Base-by-base conservation (phyloP, 2,888 invertebrate species). In the Melanchra persicariae region DNA sequence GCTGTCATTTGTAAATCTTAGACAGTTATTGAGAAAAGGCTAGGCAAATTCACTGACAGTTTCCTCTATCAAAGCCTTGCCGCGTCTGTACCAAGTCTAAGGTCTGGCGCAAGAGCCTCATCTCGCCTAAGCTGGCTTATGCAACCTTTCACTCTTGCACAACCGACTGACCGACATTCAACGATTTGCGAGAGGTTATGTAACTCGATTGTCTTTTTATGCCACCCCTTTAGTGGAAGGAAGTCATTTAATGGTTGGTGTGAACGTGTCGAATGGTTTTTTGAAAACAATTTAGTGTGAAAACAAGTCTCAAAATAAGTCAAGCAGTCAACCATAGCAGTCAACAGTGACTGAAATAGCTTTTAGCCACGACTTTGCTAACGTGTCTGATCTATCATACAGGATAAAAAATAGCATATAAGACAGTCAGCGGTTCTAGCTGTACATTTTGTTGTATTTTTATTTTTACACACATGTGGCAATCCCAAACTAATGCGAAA, bases 141-240 rank as follows among this genome's bases (percentile, higher is more conserved):
- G 95, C 92, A 95, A 95, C 95, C 95, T 95, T 95, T 95, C 95
- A 89, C 94, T 93, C 77, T 95, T 95, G 92, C 93, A 88, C 92
- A 94, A 95, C 89, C 68, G 67, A 85, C 86, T 95, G 95, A 93
- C 95, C 95, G 95, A 95, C 94, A 94, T 95, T 93, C 90, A 87
- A 82, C 87, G 87, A 87, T 92, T 90, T 84, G 91, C 90, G 88
- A 77, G 85, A 62, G 74, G 87, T 95, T 93, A 93, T 91, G 90
- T 92, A 94, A 95, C 65, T 19, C 89, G 81, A 92, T 92, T 92
- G 92, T 91, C 88, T 90, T 90, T 88, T 89, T 79, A 76, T 81
- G 76, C 80, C 85, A 87, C 85, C 88, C 85, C 82, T 74, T 80
- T 84, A 45, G 64, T 78, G 85, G 83, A 84, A 87, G 74, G 82